Evolutionary conservation across 2,888 invertebrate genomes (phyloP).

Genomic region (Scelioninae gen. 2): DNA sequence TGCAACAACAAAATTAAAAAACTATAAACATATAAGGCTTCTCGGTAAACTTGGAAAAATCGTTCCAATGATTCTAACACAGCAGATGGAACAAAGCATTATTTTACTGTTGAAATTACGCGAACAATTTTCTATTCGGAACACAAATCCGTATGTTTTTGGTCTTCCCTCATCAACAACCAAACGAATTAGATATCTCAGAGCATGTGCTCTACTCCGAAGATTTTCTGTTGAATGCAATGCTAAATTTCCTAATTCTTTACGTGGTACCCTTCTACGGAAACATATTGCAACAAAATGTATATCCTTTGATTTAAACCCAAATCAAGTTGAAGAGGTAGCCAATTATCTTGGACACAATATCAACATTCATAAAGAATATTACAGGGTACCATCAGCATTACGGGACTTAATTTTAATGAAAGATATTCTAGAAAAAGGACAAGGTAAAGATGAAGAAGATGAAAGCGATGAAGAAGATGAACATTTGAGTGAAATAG

Average conservation of each 20-base stretch:
- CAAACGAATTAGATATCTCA: background rate
- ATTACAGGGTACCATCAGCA: background rate
- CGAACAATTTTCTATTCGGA: background rate
- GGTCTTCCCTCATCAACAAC: background rate
- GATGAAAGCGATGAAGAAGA: background rate
- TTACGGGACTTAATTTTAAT: background rate
- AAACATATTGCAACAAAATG: constrained; percentile 9
- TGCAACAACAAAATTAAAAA: background rate
- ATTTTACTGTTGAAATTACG: background rate
- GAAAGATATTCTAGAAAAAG: background rate
- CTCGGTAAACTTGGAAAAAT: background rate
- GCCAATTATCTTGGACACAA: background rate
- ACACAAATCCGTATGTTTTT: background rate
- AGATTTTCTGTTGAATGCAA: constrained; percentile 1
- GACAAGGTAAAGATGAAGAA: background rate
- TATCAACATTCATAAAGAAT: background rate
- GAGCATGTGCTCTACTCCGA: background rate
- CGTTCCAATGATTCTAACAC: background rate
- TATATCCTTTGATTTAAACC: background rate
- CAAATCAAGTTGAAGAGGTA: background rate
- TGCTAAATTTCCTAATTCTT: background rate
- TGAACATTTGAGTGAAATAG: constrained; percentile 1
- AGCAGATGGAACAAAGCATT: background rate
- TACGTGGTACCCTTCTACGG: background rate
- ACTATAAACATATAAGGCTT: background rate